Percentiles rank a stretch among this genome's conserved stretches.
These are phyloP conservation scores for Taphrorychus bicolor DNA, from an alignment of 2,888 invertebrate species.

Conservation along the genomic window DNA sequence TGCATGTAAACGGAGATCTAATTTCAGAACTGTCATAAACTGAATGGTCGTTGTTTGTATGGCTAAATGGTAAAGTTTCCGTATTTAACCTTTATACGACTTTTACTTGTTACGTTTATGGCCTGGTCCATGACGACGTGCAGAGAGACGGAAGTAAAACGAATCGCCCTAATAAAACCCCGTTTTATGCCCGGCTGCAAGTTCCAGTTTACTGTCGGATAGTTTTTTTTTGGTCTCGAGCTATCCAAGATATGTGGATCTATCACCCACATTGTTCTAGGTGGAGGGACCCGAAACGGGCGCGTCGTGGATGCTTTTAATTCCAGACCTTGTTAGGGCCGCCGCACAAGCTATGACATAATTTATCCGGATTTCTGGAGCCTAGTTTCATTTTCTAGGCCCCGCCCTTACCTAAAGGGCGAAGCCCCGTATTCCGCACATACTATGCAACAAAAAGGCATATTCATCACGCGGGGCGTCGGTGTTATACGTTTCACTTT, in stretches of 20 bases:
- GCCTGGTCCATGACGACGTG: conserved; percentile 16
- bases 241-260: neutral
- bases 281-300: too few relatives aligned
- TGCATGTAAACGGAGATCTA: conserved; percentile 40
- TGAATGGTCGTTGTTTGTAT: conserved; percentile 40
- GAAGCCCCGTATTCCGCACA: neutral
- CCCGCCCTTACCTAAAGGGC: neutral
- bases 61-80: conserved; percentile 39
- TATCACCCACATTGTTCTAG: neutral
- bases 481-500: conserved; percentile 20
- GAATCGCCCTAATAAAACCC: conserved; percentile 14
- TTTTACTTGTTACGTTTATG: conserved; percentile 36
- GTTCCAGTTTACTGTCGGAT: neutral
- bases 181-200: conserved; percentile 1
- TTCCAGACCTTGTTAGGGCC: conserved; percentile 7
- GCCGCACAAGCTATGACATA: neutral
- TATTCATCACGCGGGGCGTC: conserved; percentile 14
- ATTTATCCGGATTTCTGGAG: conserved; percentile 3
- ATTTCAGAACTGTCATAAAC: conserved; percentile 42
- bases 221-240: neutral
- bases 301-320: conserved; percentile 6
- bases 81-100: conserved; percentile 39
- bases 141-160: conserved; percentile 15
- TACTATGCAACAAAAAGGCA: conserved; percentile 17
- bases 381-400: neutral